A percentile compares a stretch with the other conserved stretches of the same genome.
phyloP scores from a whole-genome alignment of 2,113 vertebrate genomes.

The Corydoras maculifer region DNA sequence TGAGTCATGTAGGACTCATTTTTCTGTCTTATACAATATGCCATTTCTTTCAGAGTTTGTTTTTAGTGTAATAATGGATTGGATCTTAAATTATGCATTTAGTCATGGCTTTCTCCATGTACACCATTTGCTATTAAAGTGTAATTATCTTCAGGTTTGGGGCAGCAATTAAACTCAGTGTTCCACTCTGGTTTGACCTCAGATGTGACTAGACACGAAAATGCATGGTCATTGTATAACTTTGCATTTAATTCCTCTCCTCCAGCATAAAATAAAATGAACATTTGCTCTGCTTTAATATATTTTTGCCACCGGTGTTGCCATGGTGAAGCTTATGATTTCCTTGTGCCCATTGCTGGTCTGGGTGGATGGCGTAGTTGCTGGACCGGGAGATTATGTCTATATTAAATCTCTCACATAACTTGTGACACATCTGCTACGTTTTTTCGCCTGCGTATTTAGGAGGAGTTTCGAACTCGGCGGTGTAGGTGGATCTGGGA shows the following conservation, averaged over 20 bases:
- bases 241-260: not conserved
- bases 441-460: constrained; percentile 33
- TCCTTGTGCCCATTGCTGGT: constrained; percentile 40
- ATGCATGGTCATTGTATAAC: constrained; percentile 1
- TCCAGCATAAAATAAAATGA: constrained; percentile 3
- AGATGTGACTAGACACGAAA: not conserved
- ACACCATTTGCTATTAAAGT: constrained; percentile 6
- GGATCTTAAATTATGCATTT: constrained; percentile 4
- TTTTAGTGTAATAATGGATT: constrained; percentile 1
- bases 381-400: constrained; percentile 54
- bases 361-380: constrained; percentile 33
- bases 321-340: constrained; percentile 60
- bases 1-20: not conserved
- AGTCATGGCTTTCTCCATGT: not conserved
- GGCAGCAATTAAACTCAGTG: constrained; percentile 14
- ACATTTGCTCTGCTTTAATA: constrained; percentile 1
- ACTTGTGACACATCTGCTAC: constrained; percentile 49
- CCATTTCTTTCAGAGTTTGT: constrained; percentile 1
- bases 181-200: not conserved
- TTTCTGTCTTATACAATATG: not conserved
- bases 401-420: constrained; percentile 55
- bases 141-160: not conserved
- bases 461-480: constrained; percentile 23
- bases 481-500: constrained; percentile 33
- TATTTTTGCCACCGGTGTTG: constrained; percentile 49